Evolutionary conservation across 2,797 vertebrate genomes (phyloP), one percentile per base, ranked within the genome.

Genomic region (Typhlichthys eigenmanni): DNA sequence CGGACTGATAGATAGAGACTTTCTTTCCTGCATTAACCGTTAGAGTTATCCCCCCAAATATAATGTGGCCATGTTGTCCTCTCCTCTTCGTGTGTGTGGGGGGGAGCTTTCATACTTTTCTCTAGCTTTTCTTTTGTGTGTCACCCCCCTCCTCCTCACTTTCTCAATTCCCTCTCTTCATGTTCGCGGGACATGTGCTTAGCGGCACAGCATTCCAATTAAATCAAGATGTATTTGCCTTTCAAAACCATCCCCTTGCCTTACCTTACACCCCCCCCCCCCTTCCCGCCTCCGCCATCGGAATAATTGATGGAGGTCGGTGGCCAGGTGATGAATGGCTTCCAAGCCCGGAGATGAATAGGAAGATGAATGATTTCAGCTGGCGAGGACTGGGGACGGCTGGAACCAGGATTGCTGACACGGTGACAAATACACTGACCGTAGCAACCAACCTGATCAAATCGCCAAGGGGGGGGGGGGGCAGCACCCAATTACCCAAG

Each of bases 191-290:
- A 88, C 85, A 89, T 90, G 75, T 90, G 75, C 85, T 89, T 84
- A 80, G 86, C 74, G 74, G 82, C 76, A 85, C 89, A 87, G 79
- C 85, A 88, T 89, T 90, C 90, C 90, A 93, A 92, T 93, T 92
- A 93, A 92, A 93, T 93, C 87, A 92, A 93, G 91, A 93, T 91
- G 85, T 90, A 92, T 93, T 92, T 92, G 89, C 90, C 91, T 93
- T 93, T 91, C 89, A 92, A 90, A 88, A 90, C 80, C 74, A 68
- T 85, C 79, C 76, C 82, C 80, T 84, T 87, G 76, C 84, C 78
- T 76, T 82, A 10, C 47, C 13, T 48, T 64, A 17, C 57, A 2
- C 59, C 52, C 55, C 66, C 56, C 48, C 47, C 70, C 66, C 17
- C 67, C 63, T 62, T 58, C 54, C 77, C 72, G 68, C 66, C 78